Evolutionary conservation across 2,888 invertebrate species (phyloP), one percentile per base, ranked within the genome.

Genomic region (Leucophora obtusa): DNA sequence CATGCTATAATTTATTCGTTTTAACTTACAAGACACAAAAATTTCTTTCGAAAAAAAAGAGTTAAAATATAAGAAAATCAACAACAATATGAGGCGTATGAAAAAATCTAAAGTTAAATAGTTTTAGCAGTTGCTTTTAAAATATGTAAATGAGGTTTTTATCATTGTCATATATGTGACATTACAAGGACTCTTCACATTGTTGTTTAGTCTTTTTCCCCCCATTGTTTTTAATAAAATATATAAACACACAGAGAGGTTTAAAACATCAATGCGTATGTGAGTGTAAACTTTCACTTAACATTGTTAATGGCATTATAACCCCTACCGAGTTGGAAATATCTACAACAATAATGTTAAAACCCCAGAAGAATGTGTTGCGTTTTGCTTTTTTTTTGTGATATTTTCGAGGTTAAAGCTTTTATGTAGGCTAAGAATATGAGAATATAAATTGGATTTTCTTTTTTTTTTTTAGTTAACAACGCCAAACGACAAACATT

Each of bases 61-160:
- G 72, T 68, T 69, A 17, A 56, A 3, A 50, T 63, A 8, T 33
- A 50, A 47, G n/a, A 11, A 24, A 51, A 65, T 17, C 17, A 28
- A 58, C 17, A 28, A 58, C 58, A 66, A 35, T 14, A 9, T 59
- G 50, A 60, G 58, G 54, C 54, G 58, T 51, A 58, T 17, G 53
- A 28, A 69, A 8, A 15, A 62, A 15, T 15, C 68, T 50, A 66
- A 33, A 62, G 47, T 33, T 54, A 54, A 81, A 77, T 66, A 70
- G 77, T 81, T 70, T 73, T 62, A 43, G 56, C 60, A 73, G 59
- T 70, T 54, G 69, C 66, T 81, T 69, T 73, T 77, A 65, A 69
- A 77, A 82, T 82, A 83, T 83, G 81, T 51, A 84, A 84, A 84
- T 84, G 82, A 82, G 83, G 79, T 83, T 83, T 82, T 84, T 83